Evolutionary conservation across 2,113 vertebrate genomes (phyloP).

Genomic region (Aythya baeri): DNA sequence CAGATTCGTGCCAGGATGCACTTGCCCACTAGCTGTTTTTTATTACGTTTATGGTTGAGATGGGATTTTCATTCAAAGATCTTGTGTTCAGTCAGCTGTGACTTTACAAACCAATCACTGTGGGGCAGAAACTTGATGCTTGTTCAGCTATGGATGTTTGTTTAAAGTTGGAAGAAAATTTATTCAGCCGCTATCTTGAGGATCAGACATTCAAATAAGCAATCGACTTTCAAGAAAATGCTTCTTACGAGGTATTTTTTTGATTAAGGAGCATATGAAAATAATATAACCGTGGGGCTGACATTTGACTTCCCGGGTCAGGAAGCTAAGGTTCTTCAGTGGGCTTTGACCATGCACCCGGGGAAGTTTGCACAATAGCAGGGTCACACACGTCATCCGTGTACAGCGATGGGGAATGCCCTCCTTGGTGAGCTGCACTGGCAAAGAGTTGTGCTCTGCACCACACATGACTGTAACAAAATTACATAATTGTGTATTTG

Average conservation of each 20-base stretch:
- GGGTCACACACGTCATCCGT: neutral
- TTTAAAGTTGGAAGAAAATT: neutral
- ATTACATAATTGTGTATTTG: neutral
- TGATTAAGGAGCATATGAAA: neutral
- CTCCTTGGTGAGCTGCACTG: neutral
- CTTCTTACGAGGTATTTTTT: neutral
- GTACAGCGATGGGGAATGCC: neutral
- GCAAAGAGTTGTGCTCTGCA: neutral
- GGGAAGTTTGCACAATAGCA: neutral
- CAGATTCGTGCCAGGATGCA: neutral
- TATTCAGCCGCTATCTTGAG: neutral
- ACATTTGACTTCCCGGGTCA: neutral
- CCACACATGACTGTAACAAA: neutral
- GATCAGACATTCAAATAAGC: neutral
- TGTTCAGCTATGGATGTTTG: neutral
- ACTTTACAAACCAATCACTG: neutral
- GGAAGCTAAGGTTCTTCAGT: neutral
- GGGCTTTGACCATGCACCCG: neutral
- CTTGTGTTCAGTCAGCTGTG: neutral
- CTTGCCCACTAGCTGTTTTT: conserved; percentile 6
- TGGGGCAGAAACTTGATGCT: neutral
- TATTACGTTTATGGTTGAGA: conserved; percentile 10
- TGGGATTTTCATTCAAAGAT: conserved; percentile 23
- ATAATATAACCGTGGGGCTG: neutral
- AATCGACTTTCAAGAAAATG: neutral